Base-by-base conservation (phyloP, 2,797 vertebrate species). In the Platalea minor region DNA sequence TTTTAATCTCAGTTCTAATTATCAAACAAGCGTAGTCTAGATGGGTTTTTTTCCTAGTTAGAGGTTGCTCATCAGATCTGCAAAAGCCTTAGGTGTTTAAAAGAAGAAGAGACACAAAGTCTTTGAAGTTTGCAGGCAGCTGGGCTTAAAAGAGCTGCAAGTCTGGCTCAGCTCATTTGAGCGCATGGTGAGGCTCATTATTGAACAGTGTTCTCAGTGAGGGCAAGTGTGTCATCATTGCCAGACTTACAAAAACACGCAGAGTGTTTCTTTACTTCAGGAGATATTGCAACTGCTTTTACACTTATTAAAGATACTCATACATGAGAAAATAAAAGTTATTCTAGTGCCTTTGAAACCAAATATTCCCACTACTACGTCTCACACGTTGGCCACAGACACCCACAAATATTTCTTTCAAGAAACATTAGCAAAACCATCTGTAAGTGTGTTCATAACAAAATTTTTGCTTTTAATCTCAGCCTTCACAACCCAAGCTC, bases 191-290 rank as follows among this genome's bases (percentile, higher is more conserved):
- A 97, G 85, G 92, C 83, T 97, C 90, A 92, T 86, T 81, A 95
- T 5, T 1, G 95, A 97, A 88, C 88, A 53, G 82, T 7, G 91
- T 82, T 96, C 87, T 96, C 96, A 97, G 53, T 60, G 88, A 97
- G 85, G 83, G 77, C 91, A 97, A 92, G 76, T 12, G 43, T 92
- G 91, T 93, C 85, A 95, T 89, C 83, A 94, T 18, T 19, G 91
- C 97, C 96, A 97, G 96, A 11, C 48, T 15, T 11, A 4, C 1
- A 33, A 13, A 67, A 53, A 13, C 64, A 18, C 2, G 1, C 54
- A 4, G 21, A 16, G 79, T 2, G 43, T 16, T 65, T 43, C 86
- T 26, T 23, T 9, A 28, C 65, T 61, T 5, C 74, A n/a, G 64
- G 46, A 82, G 6, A 25, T 1, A 8, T 12, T 60, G 84, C 76